Percentiles rank a stretch among this genome's conserved stretches.
Conservation (phyloP, 2,797 vertebrate species). For the Urocyon cinereoargenteus region DNA sequence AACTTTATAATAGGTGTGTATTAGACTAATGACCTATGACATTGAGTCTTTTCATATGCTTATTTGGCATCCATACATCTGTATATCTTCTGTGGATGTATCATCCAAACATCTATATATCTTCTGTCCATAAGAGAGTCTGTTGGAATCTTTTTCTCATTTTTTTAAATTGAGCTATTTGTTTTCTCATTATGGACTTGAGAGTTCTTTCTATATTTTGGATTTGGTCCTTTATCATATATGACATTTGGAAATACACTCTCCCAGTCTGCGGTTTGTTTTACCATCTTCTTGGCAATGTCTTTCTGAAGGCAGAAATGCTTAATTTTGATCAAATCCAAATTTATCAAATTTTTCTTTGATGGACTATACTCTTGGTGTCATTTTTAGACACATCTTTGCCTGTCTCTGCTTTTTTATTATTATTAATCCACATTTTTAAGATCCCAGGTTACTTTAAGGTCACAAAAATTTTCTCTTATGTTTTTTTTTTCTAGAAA, state of each 20-base stretch:
- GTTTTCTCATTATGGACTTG: neutral
- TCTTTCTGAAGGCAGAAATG: neutral
- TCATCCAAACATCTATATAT: neutral
- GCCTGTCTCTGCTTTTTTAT: neutral
- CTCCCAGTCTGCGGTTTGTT: neutral
- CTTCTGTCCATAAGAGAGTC: neutral
- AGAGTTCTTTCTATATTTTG: conserved; percentile 22
- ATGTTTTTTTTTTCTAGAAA: neutral
- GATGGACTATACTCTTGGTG: neutral
- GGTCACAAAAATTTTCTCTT: neutral
- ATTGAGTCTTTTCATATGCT: neutral
- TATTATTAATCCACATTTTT: neutral
- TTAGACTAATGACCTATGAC: neutral
- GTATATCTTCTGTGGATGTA: neutral
- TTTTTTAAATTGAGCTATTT: neutral
- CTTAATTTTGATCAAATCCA: conserved; percentile 14
- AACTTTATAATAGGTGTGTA: neutral
- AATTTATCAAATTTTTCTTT: conserved; percentile 20
- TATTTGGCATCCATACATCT: neutral
- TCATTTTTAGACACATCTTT: conserved; percentile 28
- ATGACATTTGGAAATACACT: neutral
- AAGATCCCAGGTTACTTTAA: conserved; percentile 36
- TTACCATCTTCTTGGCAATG: neutral
- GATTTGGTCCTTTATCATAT: neutral
- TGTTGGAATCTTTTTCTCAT: neutral